phyloP scores from a whole-genome alignment of 2,113 vertebrate species.

The Hystrix cristata region DNA sequence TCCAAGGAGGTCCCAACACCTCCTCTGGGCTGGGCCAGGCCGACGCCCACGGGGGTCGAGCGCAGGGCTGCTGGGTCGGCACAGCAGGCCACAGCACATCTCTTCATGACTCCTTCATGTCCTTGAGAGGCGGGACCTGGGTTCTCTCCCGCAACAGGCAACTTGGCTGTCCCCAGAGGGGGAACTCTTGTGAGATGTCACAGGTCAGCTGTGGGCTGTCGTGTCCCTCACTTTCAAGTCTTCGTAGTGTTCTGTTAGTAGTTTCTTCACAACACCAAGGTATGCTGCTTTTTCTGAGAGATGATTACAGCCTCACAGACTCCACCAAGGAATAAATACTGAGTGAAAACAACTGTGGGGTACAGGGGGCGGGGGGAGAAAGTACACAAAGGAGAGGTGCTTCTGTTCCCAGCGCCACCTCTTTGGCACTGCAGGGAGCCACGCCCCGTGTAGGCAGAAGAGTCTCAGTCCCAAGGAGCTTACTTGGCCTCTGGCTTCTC shows the following conservation, averaged over 20 bases:
- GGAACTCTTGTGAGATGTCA: conserved; percentile 61
- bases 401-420: conserved; percentile 62
- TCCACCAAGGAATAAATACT: conserved; percentile 76
- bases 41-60: conserved; percentile 25
- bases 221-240: conserved; percentile 63
- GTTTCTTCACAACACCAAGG: conserved; percentile 82
- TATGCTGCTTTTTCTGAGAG: conserved; percentile 80
- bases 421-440: conserved; percentile 78
- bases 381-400: conserved; percentile 65
- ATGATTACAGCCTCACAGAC: conserved; percentile 70
- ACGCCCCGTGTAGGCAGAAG: conserved; percentile 73
- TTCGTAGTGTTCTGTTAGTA: conserved; percentile 80
- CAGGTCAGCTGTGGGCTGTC: conserved; percentile 77
- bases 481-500: conserved; percentile 94
- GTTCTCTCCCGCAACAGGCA: neutral
- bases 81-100: neutral
- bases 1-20: conserved; percentile 21
- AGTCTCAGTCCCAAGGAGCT: conserved; percentile 82
- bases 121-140: neutral
- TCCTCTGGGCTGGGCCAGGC: conserved; percentile 35
- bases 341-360: conserved; percentile 77
- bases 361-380: neutral
- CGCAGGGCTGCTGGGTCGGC: conserved; percentile 35
- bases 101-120: conserved; percentile 1
- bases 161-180: neutral